These are phyloP conservation scores for Sinhomidia bicolor DNA, from an alignment of 2,888 invertebrate genomes.

Conservation along the genomic window DNA sequence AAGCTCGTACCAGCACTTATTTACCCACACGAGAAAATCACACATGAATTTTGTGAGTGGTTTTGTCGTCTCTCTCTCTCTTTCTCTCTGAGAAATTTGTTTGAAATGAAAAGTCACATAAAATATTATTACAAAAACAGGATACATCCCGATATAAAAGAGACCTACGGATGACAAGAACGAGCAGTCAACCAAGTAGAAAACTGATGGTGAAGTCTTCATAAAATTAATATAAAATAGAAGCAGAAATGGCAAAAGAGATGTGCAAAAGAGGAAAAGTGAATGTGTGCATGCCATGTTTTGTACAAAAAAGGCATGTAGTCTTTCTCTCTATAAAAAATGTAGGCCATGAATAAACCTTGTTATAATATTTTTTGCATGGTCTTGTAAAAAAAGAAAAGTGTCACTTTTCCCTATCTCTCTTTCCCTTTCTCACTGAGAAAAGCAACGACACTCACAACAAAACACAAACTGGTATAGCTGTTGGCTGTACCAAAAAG, in stretches of 20 bases:
- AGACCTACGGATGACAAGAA: conserved; percentile 58
- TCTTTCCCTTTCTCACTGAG: background rate
- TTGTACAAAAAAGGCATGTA: no score
- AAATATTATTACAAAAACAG: conserved; percentile 33
- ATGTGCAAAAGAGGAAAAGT: background rate
- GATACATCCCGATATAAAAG: conserved; percentile 8
- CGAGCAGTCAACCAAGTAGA: conserved; percentile 64
- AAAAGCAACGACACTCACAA: conserved; percentile 18
- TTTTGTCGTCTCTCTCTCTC: background rate
- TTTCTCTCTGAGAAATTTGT: background rate
- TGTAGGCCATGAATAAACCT: conserved; percentile 31
- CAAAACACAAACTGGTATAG: background rate
- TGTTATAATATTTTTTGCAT: conserved; percentile 15
- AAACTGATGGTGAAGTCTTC: conserved; percentile 68
- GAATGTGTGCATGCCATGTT: conserved; percentile 4
- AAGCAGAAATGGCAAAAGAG: background rate
- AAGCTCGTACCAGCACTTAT: background rate
- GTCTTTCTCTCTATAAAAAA: no score
- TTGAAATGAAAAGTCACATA: conserved; percentile 23
- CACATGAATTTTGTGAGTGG: background rate
- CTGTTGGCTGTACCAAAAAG: background rate
- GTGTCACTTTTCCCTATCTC: background rate
- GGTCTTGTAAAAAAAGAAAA: conserved; percentile 25
- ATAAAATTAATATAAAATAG: conserved; percentile 67
- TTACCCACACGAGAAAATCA: background rate